Base-by-base conservation (phyloP, 2,888 invertebrate species). In the Eubasilissa splendida region DNA sequence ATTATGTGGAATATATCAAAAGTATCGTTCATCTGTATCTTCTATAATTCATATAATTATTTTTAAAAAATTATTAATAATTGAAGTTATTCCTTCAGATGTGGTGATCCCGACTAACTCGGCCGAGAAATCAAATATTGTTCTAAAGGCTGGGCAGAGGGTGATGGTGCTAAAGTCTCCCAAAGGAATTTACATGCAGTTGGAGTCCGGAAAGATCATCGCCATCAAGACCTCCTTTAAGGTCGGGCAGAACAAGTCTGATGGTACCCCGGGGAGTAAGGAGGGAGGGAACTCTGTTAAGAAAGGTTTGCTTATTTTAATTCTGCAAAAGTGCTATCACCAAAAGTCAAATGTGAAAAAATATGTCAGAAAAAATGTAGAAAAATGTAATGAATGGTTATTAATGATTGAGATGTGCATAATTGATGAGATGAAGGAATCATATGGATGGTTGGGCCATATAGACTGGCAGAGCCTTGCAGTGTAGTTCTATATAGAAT, bases 81-180 rank as follows among this genome's bases (percentile, higher is more conserved):
- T 63, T 63, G 63, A 63, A 33, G 10, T 63, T 8, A 33, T 63
- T 68, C 50, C 85, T 85, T n/a, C 86, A 92, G 97, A 97, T 89
- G 97, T 97, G 56, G 97, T 97, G 11, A 97, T 97, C 86, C 97
- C 97, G 4, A 97, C 96, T 0, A 97, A 97, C 87, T 95, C 96
- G 12, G 95, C 96, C 0, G 96, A 97, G 85, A 95, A 96, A 86
- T 95, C 96, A 8, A 96, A 96, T 85, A 97, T 97, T 82, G 96
- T 96, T 14, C 90, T 99, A 75, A 97, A 97, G 86, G 97, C 98
- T 0, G 98, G 98, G 0, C 97, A 98, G 87, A 94, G 97, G 85
- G 97, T 99, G 0, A 95, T 98, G 92, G 97, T 99, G 4, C 91
- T 99, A 59, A 97, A 97, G 87, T 98, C 98, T 8, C 96, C 97